Percentiles rank a stretch among this genome's conserved stretches.
These are phyloP conservation scores for Cheilosia variabilis DNA, from an alignment of 2,888 invertebrate species.

Conservation along the genomic window DNA sequence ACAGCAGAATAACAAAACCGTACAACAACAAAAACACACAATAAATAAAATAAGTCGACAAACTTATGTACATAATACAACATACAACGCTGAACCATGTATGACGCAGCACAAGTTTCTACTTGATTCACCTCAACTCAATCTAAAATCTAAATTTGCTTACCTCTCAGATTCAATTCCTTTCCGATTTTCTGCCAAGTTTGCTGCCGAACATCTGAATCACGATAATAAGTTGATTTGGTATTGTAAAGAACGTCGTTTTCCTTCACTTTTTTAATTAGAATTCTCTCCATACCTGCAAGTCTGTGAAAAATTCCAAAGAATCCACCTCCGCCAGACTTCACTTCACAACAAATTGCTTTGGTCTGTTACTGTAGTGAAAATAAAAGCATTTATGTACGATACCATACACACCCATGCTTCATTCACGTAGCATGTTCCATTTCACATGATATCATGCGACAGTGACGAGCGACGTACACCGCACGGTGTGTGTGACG, in stretches of 20 bases:
- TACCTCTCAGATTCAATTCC: constrained; percentile 45
- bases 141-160: neutral
- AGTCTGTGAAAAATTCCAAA: too few species aligned
- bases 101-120: neutral
- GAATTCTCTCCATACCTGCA: constrained; percentile 25
- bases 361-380: neutral
- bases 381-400: constrained; percentile 9
- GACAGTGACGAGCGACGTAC: neutral
- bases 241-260: constrained; percentile 36
- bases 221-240: constrained; percentile 40
- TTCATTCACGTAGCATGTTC: constrained; percentile 42
- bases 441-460: constrained; percentile 52
- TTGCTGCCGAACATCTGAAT: constrained; percentile 41
- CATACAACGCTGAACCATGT: neutral
- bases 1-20: too few species aligned
- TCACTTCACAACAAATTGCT: neutral
- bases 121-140: neutral
- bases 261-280: constrained; percentile 47
- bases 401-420: neutral
- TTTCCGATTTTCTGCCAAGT: constrained; percentile 58
- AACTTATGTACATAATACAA: too few species aligned
- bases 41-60: too few species aligned
- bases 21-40: too few species aligned
- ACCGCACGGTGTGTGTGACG: neutral
- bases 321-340: neutral